Evolutionary conservation across 1,140 invertebrate species (phyloP), one percentile per base, ranked within the genome.

Genomic region (Heliconius hewitsoni): DNA sequence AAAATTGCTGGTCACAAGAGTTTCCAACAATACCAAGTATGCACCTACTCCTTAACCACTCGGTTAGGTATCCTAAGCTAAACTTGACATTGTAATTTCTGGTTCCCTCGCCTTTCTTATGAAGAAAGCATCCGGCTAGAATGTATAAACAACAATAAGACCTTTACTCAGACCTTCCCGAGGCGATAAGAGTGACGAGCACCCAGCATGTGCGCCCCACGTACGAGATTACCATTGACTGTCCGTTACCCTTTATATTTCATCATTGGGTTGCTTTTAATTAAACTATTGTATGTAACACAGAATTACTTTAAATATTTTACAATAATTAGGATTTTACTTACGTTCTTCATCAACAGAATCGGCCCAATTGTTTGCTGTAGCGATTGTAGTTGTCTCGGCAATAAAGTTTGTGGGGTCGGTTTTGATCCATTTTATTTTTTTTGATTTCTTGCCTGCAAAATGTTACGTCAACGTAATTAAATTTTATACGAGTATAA

Each of bases 161-260:
- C 93, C 92, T 90, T 91, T 93, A 77, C 94, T 95, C 94, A 95
- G 94, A 95, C 94, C 94, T 95, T 95, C 94, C 94, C 94, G 94
- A 86, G 94, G 90, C 85, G 86, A 57, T 86, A 46, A 78, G 89
- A 94, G 92, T 87, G 89, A 95, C 86, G 76, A 85, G 74, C 90
- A 88, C 93, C 85, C 93, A 30, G 93, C 83, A 30, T 79, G 94
- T 94, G 87, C 86, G 84, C 89, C 94, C 94, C 94, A 94, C 87
- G 89, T 94, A 94, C 93, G 93, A 95, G 94, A 95, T 95, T 95
- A 91, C 90, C 91, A 92, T 94, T 93, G 93, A 83, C 93, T 85
- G 84, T 87, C 90, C 90, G 85, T 93, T 93, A 82, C 91, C 92
- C 91, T 87, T 85, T 37, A 77, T 81, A 75, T 80, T 82, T 95